Conservation (phyloP, 2,888 invertebrate genomes). For the Andricus curvator region DNA sequence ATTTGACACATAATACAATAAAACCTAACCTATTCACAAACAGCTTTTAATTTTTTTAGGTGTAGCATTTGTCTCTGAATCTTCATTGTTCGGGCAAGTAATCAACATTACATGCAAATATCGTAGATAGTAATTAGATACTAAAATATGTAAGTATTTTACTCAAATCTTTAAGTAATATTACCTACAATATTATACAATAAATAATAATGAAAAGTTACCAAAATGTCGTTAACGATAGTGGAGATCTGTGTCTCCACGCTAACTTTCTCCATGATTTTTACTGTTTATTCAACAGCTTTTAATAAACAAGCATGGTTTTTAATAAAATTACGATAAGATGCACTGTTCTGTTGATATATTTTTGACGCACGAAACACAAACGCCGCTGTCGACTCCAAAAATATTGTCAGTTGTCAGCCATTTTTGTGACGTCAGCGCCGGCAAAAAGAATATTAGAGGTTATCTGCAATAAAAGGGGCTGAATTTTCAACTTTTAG, state of each 20-base stretch:
- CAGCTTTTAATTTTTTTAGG: background rate
- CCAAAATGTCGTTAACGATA: conserved; percentile 85
- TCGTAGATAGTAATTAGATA: background rate
- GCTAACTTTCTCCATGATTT: conserved; percentile 78
- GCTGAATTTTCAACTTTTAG: too few relatives aligned
- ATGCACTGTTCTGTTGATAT: background rate
- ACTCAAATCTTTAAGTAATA: conserved; percentile 6
- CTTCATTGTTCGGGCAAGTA: background rate
- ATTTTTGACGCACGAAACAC: background rate
- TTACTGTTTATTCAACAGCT: conserved; percentile 15
- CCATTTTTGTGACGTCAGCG: too few relatives aligned
- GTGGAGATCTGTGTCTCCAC: conserved; percentile 82
- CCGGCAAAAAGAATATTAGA: too few relatives aligned
- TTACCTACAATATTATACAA: background rate
- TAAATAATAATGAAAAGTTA: conserved; percentile 73
- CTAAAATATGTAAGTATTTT: background rate
- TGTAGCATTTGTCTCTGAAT: background rate
- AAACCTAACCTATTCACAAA: conserved; percentile 10
- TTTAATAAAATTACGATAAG: background rate
- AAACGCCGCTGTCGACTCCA: too few relatives aligned
- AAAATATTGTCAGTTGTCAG: too few relatives aligned
- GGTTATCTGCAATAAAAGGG: too few relatives aligned
- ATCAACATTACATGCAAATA: background rate
- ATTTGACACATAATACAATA: background rate
- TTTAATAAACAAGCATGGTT: conserved; percentile 16